Evolutionary conservation across 2,113 vertebrate species (phyloP), one percentile per base, ranked within the genome.

Genomic region (Hippotragus niger): DNA sequence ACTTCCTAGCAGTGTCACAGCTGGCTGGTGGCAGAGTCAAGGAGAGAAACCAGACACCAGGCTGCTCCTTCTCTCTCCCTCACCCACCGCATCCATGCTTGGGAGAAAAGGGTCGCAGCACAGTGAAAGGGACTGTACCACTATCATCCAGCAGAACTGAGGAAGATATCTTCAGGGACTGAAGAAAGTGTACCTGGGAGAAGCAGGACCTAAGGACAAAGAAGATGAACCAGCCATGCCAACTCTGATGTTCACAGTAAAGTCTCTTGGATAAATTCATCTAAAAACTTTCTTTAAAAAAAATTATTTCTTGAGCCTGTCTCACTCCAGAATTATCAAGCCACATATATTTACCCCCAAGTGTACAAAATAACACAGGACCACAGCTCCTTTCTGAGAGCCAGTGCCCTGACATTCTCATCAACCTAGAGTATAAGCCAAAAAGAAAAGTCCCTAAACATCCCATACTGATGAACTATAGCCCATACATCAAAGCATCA

Each of bases 71-170:
- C 21, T 58, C 62, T 84, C 15, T 64, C 52, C 29, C 17, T 55
- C 43, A 3, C 4, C 3, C 33, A 31, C 25, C 1, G 6, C 40
- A 40, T 31, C 47, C 8, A 0, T 6, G 15, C 33, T 45, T 52
- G 19, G 57, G 33, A 80, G n/a, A 57, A 57, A 71, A 5, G 17
- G 25, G 17, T n/a, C 11, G 16, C 14, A 31, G 67, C 31, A 52
- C 1, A 2, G 16, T 0, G 0, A n/a, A 27, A 33, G 6, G 13
- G 13, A 6, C 7, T 2, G 14, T 4, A 13, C 19, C 16, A 14
- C 5, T 43, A 31, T 40, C 40, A 6, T 25, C 27, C 74, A n/a
- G 13, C 9, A 27, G 13, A 55, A 33, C 7, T 2, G 27, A 23
- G 7, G 25, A 78, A 67, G 47, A 60, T 12, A 16, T 4, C 58